phyloP scores from a whole-genome alignment of 2,888 invertebrate genomes.

The Poecilus cupreus region DNA sequence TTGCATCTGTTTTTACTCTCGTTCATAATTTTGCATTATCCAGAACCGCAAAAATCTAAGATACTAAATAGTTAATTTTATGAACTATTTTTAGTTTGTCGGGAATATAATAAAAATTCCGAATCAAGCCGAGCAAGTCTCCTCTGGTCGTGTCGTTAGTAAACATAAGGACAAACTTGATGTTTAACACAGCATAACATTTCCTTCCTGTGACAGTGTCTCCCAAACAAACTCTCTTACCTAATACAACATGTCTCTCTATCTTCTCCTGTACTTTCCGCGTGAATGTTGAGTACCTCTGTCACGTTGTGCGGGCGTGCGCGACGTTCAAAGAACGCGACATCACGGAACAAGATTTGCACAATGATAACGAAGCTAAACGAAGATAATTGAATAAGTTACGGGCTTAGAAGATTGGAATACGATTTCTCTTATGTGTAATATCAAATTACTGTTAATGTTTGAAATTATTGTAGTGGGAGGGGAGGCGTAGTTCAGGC shows the following conservation, averaged over 20 bases:
- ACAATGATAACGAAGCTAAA: conserved; percentile 15
- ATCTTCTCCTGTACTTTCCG: background rate
- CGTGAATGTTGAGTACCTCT: background rate
- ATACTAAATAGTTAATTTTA: too few species aligned
- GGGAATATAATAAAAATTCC: background rate
- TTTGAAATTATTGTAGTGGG: background rate
- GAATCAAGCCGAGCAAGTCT: background rate
- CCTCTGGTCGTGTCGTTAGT: background rate
- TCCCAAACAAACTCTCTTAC: background rate
- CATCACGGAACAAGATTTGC: conserved; percentile 36
- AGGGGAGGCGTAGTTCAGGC: too few species aligned
- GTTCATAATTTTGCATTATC: too few species aligned
- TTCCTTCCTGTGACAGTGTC: conserved; percentile 22
- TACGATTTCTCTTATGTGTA: conserved; percentile 12
- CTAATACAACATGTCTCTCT: background rate
- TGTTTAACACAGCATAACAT: conserved; percentile 34
- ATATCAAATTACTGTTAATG: background rate
- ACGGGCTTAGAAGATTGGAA: background rate
- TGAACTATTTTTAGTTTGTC: too few species aligned
- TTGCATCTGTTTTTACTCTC: too few species aligned
- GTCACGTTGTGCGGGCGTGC: background rate
- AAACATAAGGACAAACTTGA: background rate
- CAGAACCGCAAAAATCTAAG: too few species aligned
- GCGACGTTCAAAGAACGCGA: background rate
- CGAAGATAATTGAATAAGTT: conserved; percentile 26